phyloP scores from a whole-genome alignment of 1,140 invertebrate species.

The Cyclargus thomasi region DNA sequence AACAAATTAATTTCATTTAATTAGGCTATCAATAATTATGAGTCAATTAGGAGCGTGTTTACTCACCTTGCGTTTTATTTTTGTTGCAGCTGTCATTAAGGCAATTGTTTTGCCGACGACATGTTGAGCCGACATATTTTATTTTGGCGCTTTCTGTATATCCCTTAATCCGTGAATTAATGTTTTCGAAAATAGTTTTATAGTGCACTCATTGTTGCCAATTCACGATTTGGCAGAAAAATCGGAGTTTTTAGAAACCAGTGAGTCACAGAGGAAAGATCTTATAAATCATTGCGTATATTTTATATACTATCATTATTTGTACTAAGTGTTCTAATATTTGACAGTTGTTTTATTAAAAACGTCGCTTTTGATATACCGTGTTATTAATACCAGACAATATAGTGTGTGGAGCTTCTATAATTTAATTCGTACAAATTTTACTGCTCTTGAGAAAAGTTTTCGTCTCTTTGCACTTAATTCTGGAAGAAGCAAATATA shows the following conservation, averaged over 20 bases:
- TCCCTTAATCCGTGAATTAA: neutral
- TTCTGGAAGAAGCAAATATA: too few species aligned
- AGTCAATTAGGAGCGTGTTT: constrained; percentile 4
- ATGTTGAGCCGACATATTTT: neutral
- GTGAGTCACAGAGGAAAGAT: constrained; percentile 6
- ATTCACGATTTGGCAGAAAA: constrained; percentile 3
- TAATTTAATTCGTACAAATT: too few species aligned
- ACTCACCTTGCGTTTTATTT: neutral
- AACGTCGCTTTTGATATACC: neutral
- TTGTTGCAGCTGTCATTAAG: constrained; percentile 6
- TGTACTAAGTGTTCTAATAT: constrained; percentile 5
- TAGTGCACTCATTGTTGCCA: neutral
- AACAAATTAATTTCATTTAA: too few species aligned
- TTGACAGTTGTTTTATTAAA: constrained; percentile 3
- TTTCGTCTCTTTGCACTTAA: too few species aligned
- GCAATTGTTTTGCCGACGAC: neutral
- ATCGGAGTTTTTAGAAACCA: neutral
- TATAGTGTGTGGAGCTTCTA: neutral
- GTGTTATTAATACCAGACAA: neutral
- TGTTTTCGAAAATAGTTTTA: neutral
- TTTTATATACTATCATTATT: neutral
- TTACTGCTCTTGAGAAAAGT: too few species aligned
- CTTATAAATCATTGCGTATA: neutral
- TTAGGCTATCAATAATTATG: neutral
- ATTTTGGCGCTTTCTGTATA: neutral